These are phyloP conservation scores for Acanthurus lineatus DNA, from an alignment of 2,797 vertebrate species.

Conservation along the genomic window DNA sequence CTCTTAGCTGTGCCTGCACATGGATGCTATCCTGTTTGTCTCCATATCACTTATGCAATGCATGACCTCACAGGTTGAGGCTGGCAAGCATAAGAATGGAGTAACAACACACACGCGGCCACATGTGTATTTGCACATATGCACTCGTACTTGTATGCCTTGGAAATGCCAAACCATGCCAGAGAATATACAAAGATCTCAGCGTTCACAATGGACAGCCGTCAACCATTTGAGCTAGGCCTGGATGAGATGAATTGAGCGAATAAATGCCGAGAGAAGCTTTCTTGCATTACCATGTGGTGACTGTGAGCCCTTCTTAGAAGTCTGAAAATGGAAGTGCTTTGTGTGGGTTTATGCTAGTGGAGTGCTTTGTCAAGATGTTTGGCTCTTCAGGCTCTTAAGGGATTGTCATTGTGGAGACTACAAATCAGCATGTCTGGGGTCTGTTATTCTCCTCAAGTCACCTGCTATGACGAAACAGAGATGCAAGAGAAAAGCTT, in stretches of 20 bases:
- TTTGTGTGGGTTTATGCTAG: slow-evolving; percentile 56
- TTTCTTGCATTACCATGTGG: slow-evolving; percentile 31
- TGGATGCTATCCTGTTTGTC: slow-evolving; percentile 5
- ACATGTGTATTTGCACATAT: background rate
- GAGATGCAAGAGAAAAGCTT: background rate
- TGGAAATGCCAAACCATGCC: background rate
- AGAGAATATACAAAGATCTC: slow-evolving; percentile 12
- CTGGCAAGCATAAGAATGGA: slow-evolving; percentile 3
- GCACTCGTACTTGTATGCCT: background rate
- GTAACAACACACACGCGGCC: slow-evolving; percentile 1
- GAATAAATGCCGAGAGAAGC: slow-evolving; percentile 47
- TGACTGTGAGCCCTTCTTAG: slow-evolving; percentile 46
- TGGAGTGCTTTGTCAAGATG: slow-evolving; percentile 60
- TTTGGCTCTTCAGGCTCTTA: slow-evolving; percentile 56
- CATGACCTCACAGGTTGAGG: slow-evolving; percentile 16
- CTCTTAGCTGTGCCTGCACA: slow-evolving; percentile 11
- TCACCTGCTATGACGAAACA: slow-evolving; percentile 35
- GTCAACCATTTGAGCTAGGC: slow-evolving; percentile 34
- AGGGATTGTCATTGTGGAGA: slow-evolving; percentile 57
- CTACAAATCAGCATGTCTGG: slow-evolving; percentile 55
- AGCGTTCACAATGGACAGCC: slow-evolving; percentile 47
- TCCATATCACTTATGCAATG: slow-evolving; percentile 14
- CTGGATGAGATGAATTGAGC: slow-evolving; percentile 42
- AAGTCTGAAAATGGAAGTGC: slow-evolving; percentile 54
- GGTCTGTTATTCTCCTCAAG: slow-evolving; percentile 35